Conservation (phyloP, 2,888 invertebrate species). For the Drosophila anomelani region DNA sequence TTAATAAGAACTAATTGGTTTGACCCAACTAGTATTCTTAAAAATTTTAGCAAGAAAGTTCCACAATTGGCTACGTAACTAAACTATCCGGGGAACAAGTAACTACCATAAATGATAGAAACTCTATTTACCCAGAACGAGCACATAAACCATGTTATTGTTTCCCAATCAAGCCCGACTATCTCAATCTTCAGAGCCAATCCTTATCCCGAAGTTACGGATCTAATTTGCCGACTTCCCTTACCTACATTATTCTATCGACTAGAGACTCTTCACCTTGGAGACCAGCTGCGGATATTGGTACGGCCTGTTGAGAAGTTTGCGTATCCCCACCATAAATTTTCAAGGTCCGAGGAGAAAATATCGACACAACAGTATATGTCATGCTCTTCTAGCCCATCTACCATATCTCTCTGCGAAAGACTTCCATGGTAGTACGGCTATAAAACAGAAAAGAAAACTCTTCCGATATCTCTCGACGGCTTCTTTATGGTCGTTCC, state of each 20-base stretch:
- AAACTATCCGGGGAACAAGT: conserved; percentile 55
- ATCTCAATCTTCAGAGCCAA: conserved; percentile 85
- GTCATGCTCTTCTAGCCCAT: conserved; percentile 51
- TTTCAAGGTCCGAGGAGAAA: conserved; percentile 62
- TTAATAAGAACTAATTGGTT: conserved; percentile 47
- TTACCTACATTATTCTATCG: conserved; percentile 87
- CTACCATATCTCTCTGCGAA: conserved; percentile 34
- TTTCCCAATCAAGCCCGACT: conserved; percentile 57
- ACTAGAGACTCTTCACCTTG: conserved; percentile 82
- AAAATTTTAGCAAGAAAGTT: conserved; percentile 63
- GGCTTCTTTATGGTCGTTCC: conserved; percentile 22
- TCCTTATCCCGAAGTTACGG: conserved; percentile 88
- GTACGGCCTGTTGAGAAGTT: conserved; percentile 85
- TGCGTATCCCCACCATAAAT: conserved; percentile 47
- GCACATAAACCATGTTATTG: conserved; percentile 80
- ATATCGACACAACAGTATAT: conserved; percentile 43
- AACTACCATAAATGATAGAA: conserved; percentile 43
- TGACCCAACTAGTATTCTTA: conserved; percentile 41
- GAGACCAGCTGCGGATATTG: conserved; percentile 77
- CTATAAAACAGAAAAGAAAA: conserved; percentile 43
- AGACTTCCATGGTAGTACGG: too few species aligned
- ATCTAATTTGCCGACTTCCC: conserved; percentile 87
- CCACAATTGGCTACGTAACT: conserved; percentile 59
- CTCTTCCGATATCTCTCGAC: conserved; percentile 37
- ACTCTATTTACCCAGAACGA: conserved; percentile 64